Conservation (phyloP, 1,140 invertebrate genomes). For the Microplitis mediator region DNA sequence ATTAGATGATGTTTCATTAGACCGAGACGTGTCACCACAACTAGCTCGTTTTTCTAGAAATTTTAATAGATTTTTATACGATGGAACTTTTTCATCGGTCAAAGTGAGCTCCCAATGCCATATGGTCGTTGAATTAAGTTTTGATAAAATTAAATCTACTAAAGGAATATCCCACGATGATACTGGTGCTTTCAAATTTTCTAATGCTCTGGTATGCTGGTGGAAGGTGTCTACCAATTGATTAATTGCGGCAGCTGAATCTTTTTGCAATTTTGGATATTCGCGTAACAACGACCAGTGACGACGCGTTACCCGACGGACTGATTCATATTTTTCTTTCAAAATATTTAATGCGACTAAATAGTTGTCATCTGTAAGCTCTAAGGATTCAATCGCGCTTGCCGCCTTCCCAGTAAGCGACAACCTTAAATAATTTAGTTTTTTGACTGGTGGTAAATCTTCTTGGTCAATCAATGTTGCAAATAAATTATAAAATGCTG, state of each 20-base stretch:
- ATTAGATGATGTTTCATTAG: not conserved
- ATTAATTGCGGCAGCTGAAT: constrained; percentile 27
- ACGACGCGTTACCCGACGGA: not conserved
- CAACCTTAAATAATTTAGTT: constrained; percentile 42
- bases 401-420: constrained; percentile 33
- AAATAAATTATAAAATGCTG: constrained; percentile 44
- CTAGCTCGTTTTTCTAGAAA: constrained; percentile 13
- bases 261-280: constrained; percentile 28
- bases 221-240: constrained; percentile 27
- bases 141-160: constrained; percentile 22
- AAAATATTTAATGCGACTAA: not conserved
- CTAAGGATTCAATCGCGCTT: constrained; percentile 33
- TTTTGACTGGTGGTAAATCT: constrained; percentile 38
- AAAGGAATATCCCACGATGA: constrained; percentile 36
- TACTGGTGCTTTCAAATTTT: constrained; percentile 36
- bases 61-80: not conserved
- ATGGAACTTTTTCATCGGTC: constrained; percentile 7
- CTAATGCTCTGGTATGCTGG: constrained; percentile 34
- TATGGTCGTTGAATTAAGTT: constrained; percentile 2
- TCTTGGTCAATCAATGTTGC: constrained; percentile 45
- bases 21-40: not conserved
- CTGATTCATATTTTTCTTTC: not conserved
- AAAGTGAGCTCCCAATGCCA: constrained; percentile 20
- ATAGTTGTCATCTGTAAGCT: constrained; percentile 16
- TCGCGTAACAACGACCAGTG: constrained; percentile 35